phyloP scores from a whole-genome alignment of 1,140 invertebrate species.

The Hycleus phaleratus region DNA sequence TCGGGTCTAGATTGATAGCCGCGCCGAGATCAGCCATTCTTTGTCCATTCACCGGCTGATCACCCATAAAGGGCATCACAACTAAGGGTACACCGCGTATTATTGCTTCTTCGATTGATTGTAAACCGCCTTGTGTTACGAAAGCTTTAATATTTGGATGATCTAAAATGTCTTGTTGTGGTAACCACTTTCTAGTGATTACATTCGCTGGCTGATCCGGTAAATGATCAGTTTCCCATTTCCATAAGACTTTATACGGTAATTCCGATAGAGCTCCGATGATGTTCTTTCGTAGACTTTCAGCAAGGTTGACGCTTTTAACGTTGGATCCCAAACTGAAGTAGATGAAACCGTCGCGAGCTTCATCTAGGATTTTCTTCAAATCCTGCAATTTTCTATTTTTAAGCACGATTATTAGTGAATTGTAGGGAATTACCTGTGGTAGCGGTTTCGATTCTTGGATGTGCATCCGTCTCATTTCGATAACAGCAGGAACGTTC shows the following conservation, averaged over 20 bases:
- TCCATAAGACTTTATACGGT: slow-evolving; percentile 46
- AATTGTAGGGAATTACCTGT: too few species aligned
- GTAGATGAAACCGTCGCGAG: slow-evolving; percentile 43
- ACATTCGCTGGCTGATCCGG: slow-evolving; percentile 53
- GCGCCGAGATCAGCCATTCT: slow-evolving; percentile 24
- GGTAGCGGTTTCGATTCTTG: slow-evolving; percentile 39
- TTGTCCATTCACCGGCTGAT: slow-evolving; percentile 33
- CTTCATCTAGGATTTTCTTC: slow-evolving; percentile 33
- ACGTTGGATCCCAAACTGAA: slow-evolving; percentile 48
- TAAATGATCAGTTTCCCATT: slow-evolving; percentile 46
- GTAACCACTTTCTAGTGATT: slow-evolving; percentile 56
- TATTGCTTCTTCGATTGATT: slow-evolving; percentile 44
- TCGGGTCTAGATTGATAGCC: slow-evolving; percentile 21
- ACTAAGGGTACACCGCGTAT: slow-evolving; percentile 45
- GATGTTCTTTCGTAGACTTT: slow-evolving; percentile 37
- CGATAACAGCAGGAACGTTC: slow-evolving; percentile 41
- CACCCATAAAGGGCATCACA: slow-evolving; percentile 36
- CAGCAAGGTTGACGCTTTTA: slow-evolving; percentile 37
- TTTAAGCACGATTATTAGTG: too few species aligned
- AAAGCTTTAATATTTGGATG: slow-evolving; percentile 41
- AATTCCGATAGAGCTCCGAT: slow-evolving; percentile 42
- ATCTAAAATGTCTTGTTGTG: slow-evolving; percentile 58
- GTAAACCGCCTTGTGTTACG: slow-evolving; percentile 46
- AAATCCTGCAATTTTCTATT: slow-evolving; percentile 27
- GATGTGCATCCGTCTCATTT: slow-evolving; percentile 44